Evolutionary conservation across 2,113 vertebrate genomes (phyloP).

Genomic region (Podocnemis expansa): DNA sequence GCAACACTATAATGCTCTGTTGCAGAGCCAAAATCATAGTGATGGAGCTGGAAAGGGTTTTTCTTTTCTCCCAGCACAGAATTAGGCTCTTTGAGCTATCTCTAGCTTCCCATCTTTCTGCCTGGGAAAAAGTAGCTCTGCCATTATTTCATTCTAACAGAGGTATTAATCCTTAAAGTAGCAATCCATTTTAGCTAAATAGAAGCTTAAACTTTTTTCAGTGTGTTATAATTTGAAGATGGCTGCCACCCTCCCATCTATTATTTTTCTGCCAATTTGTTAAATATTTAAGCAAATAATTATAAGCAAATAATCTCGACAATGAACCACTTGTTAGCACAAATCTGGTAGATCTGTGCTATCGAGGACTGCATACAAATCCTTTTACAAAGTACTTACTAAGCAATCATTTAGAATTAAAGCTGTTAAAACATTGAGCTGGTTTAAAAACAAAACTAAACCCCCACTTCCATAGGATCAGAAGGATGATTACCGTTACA

Average conservation of each 20-base stretch:
- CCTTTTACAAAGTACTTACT: not conserved
- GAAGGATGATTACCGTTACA: not conserved
- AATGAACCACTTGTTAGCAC: not conserved
- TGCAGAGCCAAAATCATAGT: not conserved
- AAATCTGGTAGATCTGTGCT: not conserved
- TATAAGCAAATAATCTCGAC: not conserved
- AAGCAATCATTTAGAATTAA: not conserved
- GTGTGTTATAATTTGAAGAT: not conserved
- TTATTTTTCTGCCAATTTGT: not conserved
- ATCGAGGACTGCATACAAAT: not conserved
- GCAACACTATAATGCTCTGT: not conserved
- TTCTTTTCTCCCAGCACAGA: not conserved
- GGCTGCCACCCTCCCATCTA: not conserved
- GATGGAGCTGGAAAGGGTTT: not conserved
- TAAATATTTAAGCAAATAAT: not conserved
- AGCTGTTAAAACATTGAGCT: not conserved
- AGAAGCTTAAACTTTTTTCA: not conserved
- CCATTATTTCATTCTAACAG: not conserved
- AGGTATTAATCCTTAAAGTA: not conserved
- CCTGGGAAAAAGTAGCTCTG: not conserved
- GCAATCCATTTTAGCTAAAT: not conserved
- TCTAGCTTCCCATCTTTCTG: not conserved
- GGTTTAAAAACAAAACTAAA: too few species aligned
- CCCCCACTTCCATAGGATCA: not conserved
- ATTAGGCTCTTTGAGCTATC: not conserved